phyloP scores from a whole-genome alignment of 1,140 invertebrate species.

The Trigoniulus corallinus region DNA sequence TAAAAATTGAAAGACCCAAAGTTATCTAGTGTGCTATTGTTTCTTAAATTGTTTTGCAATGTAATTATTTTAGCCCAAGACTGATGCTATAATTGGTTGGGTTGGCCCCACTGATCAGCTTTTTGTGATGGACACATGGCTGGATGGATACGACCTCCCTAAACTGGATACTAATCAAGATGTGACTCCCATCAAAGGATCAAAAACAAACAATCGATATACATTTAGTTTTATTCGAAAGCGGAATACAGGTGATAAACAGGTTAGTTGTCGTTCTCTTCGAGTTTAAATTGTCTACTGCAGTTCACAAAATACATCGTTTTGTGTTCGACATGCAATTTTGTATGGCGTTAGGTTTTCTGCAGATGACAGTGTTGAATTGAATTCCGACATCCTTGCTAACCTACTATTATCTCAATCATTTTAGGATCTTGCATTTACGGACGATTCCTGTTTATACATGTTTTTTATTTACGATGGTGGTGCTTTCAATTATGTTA shows the following conservation, averaged over 20 bases:
- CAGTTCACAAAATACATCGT: too few relatives aligned
- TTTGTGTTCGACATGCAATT: too few relatives aligned
- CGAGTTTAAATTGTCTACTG: too few relatives aligned
- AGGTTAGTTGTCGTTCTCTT: slow-evolving; percentile 8
- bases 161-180: slow-evolving; percentile 55
- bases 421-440: slow-evolving; percentile 55
- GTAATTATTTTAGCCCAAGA: slow-evolving; percentile 43
- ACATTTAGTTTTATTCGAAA: slow-evolving; percentile 64
- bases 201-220: slow-evolving; percentile 53
- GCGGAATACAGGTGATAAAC: slow-evolving; percentile 49
- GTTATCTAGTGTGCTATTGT: neutral
- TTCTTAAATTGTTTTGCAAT: neutral
- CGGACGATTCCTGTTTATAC: slow-evolving; percentile 63
- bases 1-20: neutral
- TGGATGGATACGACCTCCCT: slow-evolving; percentile 36
- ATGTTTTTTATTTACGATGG: slow-evolving; percentile 77
- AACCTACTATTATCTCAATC: neutral
- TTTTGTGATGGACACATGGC: slow-evolving; percentile 77
- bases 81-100: slow-evolving; percentile 72
- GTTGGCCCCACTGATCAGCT: slow-evolving; percentile 52
- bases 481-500: slow-evolving; percentile 60
- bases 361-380: too few relatives aligned
- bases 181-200: slow-evolving; percentile 48
- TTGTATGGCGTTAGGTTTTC: too few relatives aligned
- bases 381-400: too few relatives aligned